These are phyloP conservation scores for Myiozetetes cayanensis DNA, from an alignment of 2,113 vertebrate genomes.

Conservation along the genomic window DNA sequence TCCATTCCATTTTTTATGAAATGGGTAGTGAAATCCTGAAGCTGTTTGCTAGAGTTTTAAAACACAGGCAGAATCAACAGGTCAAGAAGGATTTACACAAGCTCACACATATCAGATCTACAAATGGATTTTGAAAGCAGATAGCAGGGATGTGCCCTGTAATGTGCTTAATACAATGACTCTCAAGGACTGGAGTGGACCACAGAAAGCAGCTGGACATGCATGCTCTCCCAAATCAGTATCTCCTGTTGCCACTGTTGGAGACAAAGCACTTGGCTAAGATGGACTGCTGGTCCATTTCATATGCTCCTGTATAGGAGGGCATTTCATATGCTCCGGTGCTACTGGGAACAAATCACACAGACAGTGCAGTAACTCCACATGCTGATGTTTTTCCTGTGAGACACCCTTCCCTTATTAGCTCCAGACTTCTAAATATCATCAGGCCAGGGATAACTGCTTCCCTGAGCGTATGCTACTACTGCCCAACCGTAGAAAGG, in stretches of 20 bases:
- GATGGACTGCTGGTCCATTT: background rate
- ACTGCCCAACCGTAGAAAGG: background rate
- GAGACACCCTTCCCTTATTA: background rate
- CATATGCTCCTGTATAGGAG: too few species aligned
- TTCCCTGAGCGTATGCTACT: background rate
- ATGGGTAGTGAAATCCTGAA: background rate
- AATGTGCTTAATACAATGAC: background rate
- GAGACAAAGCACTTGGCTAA: background rate
- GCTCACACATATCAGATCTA: background rate
- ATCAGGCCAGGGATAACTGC: background rate
- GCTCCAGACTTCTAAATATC: background rate
- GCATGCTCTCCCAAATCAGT: background rate
- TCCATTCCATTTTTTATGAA: background rate
- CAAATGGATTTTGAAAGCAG: background rate
- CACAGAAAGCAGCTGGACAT: background rate
- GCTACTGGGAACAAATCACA: background rate
- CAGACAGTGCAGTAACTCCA: background rate
- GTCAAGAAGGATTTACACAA: background rate
- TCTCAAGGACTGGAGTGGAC: background rate
- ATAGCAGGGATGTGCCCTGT: background rate
- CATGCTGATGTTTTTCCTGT: background rate
- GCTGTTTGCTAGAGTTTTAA: background rate
- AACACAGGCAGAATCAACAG: background rate
- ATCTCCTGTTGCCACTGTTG: background rate
- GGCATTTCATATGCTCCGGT: background rate